Evolutionary conservation across 2,797 vertebrate genomes (phyloP), one percentile per base, ranked within the genome.

Genomic region (Chanos chanos): DNA sequence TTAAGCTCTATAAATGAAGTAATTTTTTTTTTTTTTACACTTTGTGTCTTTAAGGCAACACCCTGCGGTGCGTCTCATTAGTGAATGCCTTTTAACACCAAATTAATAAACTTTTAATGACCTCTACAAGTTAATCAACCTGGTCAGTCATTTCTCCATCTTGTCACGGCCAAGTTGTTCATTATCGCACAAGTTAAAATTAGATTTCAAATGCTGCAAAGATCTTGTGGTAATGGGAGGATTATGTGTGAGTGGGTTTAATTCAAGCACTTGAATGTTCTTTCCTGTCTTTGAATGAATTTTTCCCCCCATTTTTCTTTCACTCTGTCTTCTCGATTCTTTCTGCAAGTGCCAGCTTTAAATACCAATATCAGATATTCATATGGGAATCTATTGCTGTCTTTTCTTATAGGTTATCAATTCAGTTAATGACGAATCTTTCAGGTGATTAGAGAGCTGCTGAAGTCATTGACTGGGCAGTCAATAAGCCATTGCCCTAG

Each of bases 61-160:
- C n/a, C n/a, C n/a, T n/a, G n/a, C n/a, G n/a, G n/a, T n/a, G n/a
- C n/a, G n/a, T n/a, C n/a, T n/a, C n/a, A n/a, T n/a, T n/a, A n/a
- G n/a, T n/a, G n/a, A n/a, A n/a, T n/a, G n/a, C n/a, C n/a, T n/a
- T n/a, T n/a, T n/a, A n/a, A n/a, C n/a, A n/a, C n/a, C n/a, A n/a
- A n/a, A n/a, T n/a, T n/a, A n/a, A n/a, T n/a, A n/a, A 86, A 82
- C 81, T 74, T 86, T 84, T 87, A 77, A 85, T 83, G 74, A 82
- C 71, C 61, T 48, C 52, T 39, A 36, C 37, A 54, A 73, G 60
- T 81, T 79, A 81, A 83, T 83, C 80, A 76, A 80, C 83, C 83
- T 79, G 74, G 80, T 84, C 75, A 66, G 56, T 73, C 74, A 75
- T 77, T 80, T 76, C 74, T 77, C 66, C 61, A 25, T 74, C 79